These are phyloP conservation scores for Mastigias papua DNA, from an alignment of 30 jellyfish, hydroid and myxozoan species.

Conservation along the genomic window DNA sequence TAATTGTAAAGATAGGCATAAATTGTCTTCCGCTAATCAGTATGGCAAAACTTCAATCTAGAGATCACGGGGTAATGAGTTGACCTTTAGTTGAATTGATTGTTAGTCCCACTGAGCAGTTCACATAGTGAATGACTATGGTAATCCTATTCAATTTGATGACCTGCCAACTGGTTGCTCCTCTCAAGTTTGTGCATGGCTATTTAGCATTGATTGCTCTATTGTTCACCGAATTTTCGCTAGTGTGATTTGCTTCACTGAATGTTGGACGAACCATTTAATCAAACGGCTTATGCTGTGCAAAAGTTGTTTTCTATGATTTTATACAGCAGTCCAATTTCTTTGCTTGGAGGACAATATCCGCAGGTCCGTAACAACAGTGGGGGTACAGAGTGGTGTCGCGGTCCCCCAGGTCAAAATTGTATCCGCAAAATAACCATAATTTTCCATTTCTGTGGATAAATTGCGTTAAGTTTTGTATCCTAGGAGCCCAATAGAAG, in stretches of 20 bases:
- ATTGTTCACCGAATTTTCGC: neutral
- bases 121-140: slow-evolving; percentile 13
- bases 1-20: neutral
- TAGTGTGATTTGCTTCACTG: neutral
- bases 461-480: too few relatives aligned
- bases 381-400: too few relatives aligned
- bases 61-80: slow-evolving; percentile 9
- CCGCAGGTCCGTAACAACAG: too few relatives aligned
- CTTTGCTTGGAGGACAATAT: too few relatives aligned
- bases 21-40: neutral
- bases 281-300: neutral
- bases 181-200: neutral
- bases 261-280: neutral
- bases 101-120: slow-evolving; percentile 39
- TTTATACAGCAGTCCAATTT: neutral
- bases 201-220: neutral
- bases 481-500: too few relatives aligned
- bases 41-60: neutral
- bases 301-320: neutral
- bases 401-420: too few relatives aligned
- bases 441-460: too few relatives aligned
- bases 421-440: too few relatives aligned
- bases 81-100: slow-evolving; percentile 17
- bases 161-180: slow-evolving; percentile 18
- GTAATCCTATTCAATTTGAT: neutral